phyloP scores from a whole-genome alignment of 2,888 invertebrate genomes.

The Hemaris fuciformis region DNA sequence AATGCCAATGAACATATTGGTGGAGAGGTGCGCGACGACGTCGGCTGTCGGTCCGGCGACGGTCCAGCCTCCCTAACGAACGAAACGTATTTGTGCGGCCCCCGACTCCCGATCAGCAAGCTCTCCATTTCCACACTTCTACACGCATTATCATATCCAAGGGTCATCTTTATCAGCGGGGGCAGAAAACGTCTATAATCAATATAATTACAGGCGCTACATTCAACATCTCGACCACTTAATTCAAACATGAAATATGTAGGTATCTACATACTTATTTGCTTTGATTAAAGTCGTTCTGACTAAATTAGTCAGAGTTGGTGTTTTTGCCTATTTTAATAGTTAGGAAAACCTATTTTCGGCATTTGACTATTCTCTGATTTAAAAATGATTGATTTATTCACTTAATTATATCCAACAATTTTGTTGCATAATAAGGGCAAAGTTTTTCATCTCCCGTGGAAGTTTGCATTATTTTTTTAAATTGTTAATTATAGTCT shows the following conservation, averaged over 20 bases:
- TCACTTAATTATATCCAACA: no score
- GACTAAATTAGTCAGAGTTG: no score
- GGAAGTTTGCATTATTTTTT: no score
- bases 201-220: conserved; percentile 35
- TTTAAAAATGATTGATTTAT: no score
- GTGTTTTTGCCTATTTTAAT: no score
- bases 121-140: conserved; percentile 41
- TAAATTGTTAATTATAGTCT: no score
- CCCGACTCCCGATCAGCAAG: conserved; percentile 21
- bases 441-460: no score
- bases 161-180: conserved; percentile 66
- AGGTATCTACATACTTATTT: no score
- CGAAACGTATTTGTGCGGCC: conserved; percentile 34
- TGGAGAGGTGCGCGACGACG: conserved; percentile 28
- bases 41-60: conserved; percentile 26
- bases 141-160: conserved; percentile 51
- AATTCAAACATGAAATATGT: not conserved
- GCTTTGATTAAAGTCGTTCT: no score
- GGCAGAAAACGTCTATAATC: conserved; percentile 61
- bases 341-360: no score
- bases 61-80: conserved; percentile 45
- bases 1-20: conserved; percentile 79
- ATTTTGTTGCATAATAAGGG: no score
- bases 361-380: no score
- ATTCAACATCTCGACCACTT: not conserved